phyloP scores from a whole-genome alignment of 2,888 invertebrate species.

The Adelognathus sp. region DNA sequence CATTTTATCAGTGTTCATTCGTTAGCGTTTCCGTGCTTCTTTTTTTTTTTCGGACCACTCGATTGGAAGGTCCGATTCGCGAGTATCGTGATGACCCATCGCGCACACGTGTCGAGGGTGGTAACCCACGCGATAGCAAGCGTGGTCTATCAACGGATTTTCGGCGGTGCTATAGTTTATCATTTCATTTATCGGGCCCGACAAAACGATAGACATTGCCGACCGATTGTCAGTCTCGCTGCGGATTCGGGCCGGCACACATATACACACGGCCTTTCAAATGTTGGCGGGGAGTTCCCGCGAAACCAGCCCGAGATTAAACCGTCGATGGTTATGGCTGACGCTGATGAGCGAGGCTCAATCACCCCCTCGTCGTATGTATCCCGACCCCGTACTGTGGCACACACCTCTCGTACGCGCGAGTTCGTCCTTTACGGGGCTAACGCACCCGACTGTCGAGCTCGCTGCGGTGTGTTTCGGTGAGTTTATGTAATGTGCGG shows the following conservation, averaged over 20 bases:
- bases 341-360: slow-evolving; percentile 68
- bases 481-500: slow-evolving; percentile 72
- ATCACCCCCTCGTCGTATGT: slow-evolving; percentile 58
- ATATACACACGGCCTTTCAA: not conserved
- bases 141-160: not conserved
- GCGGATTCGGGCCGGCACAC: not conserved
- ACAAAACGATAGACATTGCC: slow-evolving; percentile 33
- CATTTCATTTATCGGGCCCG: slow-evolving; percentile 13
- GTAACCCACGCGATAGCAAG: not conserved
- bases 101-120: slow-evolving; percentile 2
- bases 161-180: not conserved
- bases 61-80: slow-evolving; percentile 13
- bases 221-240: slow-evolving; percentile 27
- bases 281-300: not conserved
- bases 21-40: not conserved
- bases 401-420: not conserved
- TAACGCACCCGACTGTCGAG: not conserved
- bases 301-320: slow-evolving; percentile 49
- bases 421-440: slow-evolving; percentile 57
- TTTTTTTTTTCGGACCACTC: slow-evolving; percentile 9
- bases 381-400: not conserved
- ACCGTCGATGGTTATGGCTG: slow-evolving; percentile 67
- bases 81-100: slow-evolving; percentile 7
- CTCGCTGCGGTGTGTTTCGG: slow-evolving; percentile 63
- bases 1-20: not conserved